Base-by-base conservation (phyloP, 2,113 vertebrate species). In the Mola mola region DNA sequence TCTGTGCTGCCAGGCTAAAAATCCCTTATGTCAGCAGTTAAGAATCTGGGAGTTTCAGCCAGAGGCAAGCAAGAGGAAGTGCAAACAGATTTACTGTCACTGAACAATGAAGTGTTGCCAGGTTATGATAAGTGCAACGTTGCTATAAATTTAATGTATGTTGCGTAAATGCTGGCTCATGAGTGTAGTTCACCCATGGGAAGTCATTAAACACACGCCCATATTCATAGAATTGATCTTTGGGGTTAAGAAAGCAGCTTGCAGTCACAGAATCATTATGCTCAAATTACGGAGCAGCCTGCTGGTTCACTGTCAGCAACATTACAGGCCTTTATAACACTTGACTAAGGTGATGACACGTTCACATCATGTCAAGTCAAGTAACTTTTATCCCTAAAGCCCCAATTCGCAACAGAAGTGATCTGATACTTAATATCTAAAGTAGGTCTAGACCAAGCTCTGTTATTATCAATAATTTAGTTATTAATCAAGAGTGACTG, bases 151-250 rank as follows among this genome's bases (percentile, higher is more conserved):
- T 8, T 6, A 16, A 43, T 42, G 53, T 33, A n/a, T 40, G 42
- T 24, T n/a, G 53, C 47, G 20, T 48, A 26, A 76, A 63, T n/a
- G 26, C 21, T 2, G 42, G 46, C 36, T 65, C 31, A 31, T 6
- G 21, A 26, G 37, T 38, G 44, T 4, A 41, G 31, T 12, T 66
- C 24, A 24, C 49, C 42, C 21, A 8, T 6, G 58, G 65, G 70
- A 56, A 3, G 51, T 75, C 51, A 78, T 84, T 75, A 67, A 58
- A 64, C 50, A 50, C 38, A 9, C 37, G 53, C 33, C 26, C 42
- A 43, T 21, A 34, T 1, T n/a, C 37, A 22, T 3, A 21, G 8
- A 53, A 19, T 11, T 0, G 12, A 20, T 53, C 49, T 37, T 24
- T 43, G 17, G 48, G 20, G 63, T 42, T 12, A 3, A 34, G 41